A percentile compares a stretch with the other conserved stretches of the same genome.
Conservation (phyloP, 1,140 invertebrate species). For the Lutraria rhynchaena region DNA sequence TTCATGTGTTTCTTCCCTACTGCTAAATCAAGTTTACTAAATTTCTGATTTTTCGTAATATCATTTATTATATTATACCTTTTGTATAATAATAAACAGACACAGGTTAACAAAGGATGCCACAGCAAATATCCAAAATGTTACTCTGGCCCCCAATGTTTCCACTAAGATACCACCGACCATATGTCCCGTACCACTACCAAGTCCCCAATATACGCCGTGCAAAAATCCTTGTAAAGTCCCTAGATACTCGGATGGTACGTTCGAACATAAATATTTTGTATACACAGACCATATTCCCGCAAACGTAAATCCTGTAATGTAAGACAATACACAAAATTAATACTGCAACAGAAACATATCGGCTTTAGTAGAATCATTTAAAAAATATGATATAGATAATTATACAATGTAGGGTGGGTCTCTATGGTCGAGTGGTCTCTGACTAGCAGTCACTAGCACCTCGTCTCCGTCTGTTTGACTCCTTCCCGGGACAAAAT, state of each 20-base stretch:
- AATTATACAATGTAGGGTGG: no score
- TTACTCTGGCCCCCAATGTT: conserved; percentile 50
- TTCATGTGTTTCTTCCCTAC: neutral
- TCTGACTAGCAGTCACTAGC: no score
- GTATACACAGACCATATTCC: conserved; percentile 59
- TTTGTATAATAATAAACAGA: conserved; percentile 57
- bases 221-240: conserved; percentile 65
- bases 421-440: no score
- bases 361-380: no score
- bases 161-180: conserved; percentile 58
- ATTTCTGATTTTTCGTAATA: neutral
- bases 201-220: conserved; percentile 66
- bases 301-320: conserved; percentile 58
- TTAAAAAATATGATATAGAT: no score
- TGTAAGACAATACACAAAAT: no score
- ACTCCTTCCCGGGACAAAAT: no score
- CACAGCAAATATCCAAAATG: conserved; percentile 63
- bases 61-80: conserved; percentile 22
- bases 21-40: neutral
- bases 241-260: conserved; percentile 60
- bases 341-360: no score
- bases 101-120: conserved; percentile 57
- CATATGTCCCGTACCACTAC: conserved; percentile 59
- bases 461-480: no score
- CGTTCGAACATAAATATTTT: conserved; percentile 53